Base-by-base conservation (phyloP, 2,797 vertebrate genomes). In the Cossypha polioptera region DNA sequence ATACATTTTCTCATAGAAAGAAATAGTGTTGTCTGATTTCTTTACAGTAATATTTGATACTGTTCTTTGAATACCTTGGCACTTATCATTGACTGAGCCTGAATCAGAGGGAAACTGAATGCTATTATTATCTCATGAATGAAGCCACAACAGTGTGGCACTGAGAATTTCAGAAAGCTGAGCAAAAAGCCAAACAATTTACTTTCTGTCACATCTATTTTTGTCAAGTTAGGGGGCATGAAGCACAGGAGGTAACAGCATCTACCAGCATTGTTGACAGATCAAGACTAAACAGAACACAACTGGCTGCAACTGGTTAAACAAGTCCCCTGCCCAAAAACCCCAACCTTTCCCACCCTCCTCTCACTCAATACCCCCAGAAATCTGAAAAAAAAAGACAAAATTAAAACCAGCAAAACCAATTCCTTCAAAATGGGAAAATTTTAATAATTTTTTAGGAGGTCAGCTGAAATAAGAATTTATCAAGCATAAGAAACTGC, bases 261-360 rank as follows among this genome's bases (percentile, higher is more conserved):
- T 51, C 53, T 77, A 80, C 33, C 42, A 47, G 18, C 13, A 29
- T 2, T 86, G 29, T 7, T 65, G 47, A 54, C 20, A 86, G 47
- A 73, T 0, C 0, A 8, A 69, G 16, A 80, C 11, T 54, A 45
- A 67, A 65, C 4, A 67, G 48, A 51, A 66, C 16, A 43, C 14
- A 55, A 40, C 25, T 38, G 16, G 10, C 24, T 67, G 67, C n/a
- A 72, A 88, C 19, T 40, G 5, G 10, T 65, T 53, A 51, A 58
- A 71, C 7, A 71, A 43, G 6, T 26, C 4, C 1, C 20, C 20
- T 0, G 0, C 6, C 2, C 29, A 38, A 45, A n/a, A 54, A 1
- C 1, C 3, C 2, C 6, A 38, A 19, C 1, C 3, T 42, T 50
- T 18, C 9, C 53, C 4, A 6, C 10, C 13, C 20, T 16, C 17